phyloP scores from a whole-genome alignment of 2,888 invertebrate species.

The Conops quadrifasciatus region DNA sequence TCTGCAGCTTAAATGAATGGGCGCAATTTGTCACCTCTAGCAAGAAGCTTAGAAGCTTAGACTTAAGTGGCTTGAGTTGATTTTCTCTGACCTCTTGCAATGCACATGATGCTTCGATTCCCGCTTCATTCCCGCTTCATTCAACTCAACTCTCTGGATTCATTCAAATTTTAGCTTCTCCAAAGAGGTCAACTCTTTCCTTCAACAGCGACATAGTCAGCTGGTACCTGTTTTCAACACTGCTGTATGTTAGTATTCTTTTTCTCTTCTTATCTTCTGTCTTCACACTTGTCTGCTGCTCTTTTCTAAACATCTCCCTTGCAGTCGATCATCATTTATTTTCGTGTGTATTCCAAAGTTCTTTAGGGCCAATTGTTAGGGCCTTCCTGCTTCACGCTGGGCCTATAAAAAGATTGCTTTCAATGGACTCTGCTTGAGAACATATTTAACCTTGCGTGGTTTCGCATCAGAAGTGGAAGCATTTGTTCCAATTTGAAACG shows the following conservation, averaged over 20 bases:
- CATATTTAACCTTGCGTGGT: constrained; percentile 48
- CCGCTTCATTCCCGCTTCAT: background rate
- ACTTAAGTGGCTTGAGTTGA: too few relatives aligned
- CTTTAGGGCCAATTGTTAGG: background rate
- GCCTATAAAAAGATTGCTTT: constrained; percentile 49
- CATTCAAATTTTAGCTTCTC: too few relatives aligned
- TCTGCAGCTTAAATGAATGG: too few relatives aligned
- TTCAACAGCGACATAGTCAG: too few relatives aligned
- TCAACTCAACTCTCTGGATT: too few relatives aligned
- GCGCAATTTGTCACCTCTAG: too few relatives aligned
- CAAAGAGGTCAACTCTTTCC: too few relatives aligned
- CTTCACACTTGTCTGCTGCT: background rate
- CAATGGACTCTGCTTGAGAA: constrained; percentile 48
- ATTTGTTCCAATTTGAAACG: background rate
- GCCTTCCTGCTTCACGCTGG: too few relatives aligned
- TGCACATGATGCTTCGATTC: too few relatives aligned
- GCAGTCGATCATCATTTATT: background rate
- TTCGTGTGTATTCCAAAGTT: constrained; percentile 1
- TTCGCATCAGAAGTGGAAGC: background rate
- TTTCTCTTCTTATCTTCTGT: background rate
- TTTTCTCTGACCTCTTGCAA: too few relatives aligned
- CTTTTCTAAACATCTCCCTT: background rate
- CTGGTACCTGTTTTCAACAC: background rate
- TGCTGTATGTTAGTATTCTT: constrained; percentile 3
- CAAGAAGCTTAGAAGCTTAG: background rate